These are phyloP conservation scores for Phacellophora camtschatica DNA, from an alignment of 30 jellyfish, hydroid and myxozoan genomes.

Conservation along the genomic window DNA sequence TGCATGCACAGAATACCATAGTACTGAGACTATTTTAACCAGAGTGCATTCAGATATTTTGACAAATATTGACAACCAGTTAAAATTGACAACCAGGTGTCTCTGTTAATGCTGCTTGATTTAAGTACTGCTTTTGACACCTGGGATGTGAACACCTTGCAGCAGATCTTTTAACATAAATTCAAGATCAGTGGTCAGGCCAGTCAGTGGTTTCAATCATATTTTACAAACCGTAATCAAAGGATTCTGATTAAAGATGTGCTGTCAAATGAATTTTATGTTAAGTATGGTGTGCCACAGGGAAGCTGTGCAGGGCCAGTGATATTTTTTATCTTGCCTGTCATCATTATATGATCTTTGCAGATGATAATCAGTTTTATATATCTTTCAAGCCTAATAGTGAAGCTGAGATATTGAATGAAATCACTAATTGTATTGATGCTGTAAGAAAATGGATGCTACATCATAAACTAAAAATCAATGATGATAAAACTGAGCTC, in stretches of 20 bases:
- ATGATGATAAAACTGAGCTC: background rate
- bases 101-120: slow-evolving; percentile 30
- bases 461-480: too few relatives aligned
- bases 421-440: background rate
- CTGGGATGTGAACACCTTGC: slow-evolving; percentile 13
- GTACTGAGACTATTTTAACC: slow-evolving; percentile 37
- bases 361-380: background rate
- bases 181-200: slow-evolving; percentile 19
- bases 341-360: background rate
- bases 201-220: slow-evolving; percentile 45
- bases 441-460: too few relatives aligned
- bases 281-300: slow-evolving; percentile 41
- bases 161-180: background rate
- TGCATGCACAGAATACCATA: slow-evolving; percentile 44
- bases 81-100: too few relatives aligned
- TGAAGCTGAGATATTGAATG: background rate
- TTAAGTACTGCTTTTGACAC: slow-evolving; percentile 48
- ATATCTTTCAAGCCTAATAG: background rate
- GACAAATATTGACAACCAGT: slow-evolving; percentile 12
- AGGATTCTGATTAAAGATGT: background rate
- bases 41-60: slow-evolving; percentile 12
- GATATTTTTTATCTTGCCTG: background rate
- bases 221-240: slow-evolving; percentile 28
- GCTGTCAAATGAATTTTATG: background rate
- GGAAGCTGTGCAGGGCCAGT: slow-evolving; percentile 15